phyloP scores from a whole-genome alignment of 1,140 invertebrate species.

The Theocolax elegans region DNA sequence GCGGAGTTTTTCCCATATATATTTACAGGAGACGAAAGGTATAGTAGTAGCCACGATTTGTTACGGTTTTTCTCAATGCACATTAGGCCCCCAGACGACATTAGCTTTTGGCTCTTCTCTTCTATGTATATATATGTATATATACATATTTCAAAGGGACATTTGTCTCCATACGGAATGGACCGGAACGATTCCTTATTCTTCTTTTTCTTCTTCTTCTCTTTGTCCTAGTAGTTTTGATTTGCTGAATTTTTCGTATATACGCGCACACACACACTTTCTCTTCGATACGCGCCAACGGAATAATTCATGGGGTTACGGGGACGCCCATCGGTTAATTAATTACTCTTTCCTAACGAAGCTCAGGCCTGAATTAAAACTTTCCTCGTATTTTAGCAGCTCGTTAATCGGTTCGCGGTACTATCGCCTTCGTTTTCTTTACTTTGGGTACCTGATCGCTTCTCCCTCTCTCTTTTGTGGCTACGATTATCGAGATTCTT shows the following conservation, averaged over 20 bases:
- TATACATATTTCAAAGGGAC: conserved; percentile 39
- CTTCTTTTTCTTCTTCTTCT: conserved; percentile 3
- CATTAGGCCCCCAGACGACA: conserved; percentile 10
- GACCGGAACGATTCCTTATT: conserved; percentile 22
- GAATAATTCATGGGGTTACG: conserved; percentile 42
- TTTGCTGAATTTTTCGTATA: not conserved
- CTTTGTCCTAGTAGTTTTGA: conserved; percentile 4
- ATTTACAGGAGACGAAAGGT: conserved; percentile 14
- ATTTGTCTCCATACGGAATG: conserved; percentile 35
- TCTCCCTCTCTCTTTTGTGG: too few relatives aligned
- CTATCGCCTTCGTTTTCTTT: too few relatives aligned
- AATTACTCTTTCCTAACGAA: conserved; percentile 44
- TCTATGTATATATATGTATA: too few relatives aligned
- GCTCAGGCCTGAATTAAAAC: conserved; percentile 38
- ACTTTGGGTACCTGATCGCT: too few relatives aligned
- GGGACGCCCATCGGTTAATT: conserved; percentile 36
- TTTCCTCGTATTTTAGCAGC: conserved; percentile 43
- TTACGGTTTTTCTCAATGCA: not conserved
- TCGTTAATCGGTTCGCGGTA: conserved; percentile 43
- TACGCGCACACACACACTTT: too few relatives aligned
- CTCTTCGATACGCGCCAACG: not conserved
- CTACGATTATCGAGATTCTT: too few relatives aligned
- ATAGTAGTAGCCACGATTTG: conserved; percentile 36
- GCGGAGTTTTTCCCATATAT: conserved; percentile 22
- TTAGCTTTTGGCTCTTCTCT: conserved; percentile 14